Percentiles rank a stretch among this genome's conserved stretches.
These are phyloP conservation scores for Leptinotarsa rubiginosa DNA, from an alignment of 2,888 invertebrate genomes.

Conservation along the genomic window DNA sequence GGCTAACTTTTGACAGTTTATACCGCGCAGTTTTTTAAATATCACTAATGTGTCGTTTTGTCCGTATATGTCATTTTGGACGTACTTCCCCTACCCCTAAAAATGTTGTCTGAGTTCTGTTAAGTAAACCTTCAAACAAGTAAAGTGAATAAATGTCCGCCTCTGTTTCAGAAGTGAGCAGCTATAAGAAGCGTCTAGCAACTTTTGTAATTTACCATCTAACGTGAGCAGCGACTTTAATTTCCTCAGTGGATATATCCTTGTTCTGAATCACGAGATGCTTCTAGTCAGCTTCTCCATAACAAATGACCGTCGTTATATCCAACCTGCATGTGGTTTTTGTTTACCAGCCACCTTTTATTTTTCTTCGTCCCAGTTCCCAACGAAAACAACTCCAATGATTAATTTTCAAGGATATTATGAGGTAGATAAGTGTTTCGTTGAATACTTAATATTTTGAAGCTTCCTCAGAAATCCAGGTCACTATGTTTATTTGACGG, in stretches of 20 bases:
- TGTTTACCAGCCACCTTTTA: background rate
- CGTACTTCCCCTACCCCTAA: too few species aligned
- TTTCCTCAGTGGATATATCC: constrained; percentile 1
- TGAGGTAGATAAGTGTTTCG: too few species aligned
- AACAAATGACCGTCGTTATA: background rate
- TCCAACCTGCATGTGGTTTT: background rate
- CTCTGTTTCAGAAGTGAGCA: background rate
- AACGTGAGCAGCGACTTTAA: constrained; percentile 3
- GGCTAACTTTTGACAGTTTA: too few species aligned
- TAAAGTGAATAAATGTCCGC: background rate
- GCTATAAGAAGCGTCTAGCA: background rate
- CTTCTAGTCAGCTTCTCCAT: background rate
- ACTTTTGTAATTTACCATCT: background rate
- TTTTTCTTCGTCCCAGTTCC: background rate
- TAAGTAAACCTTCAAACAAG: background rate
- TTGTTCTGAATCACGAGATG: constrained; percentile 6
- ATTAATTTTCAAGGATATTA: background rate
- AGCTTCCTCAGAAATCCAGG: too few species aligned
- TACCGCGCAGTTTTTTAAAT: too few species aligned
- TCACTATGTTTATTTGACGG: too few species aligned
- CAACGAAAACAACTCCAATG: background rate
- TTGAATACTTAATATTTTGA: too few species aligned
- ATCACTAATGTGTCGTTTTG: too few species aligned
- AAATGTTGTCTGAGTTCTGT: too few species aligned
- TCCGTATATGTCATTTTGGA: too few species aligned